A percentile compares a stretch with the other conserved stretches of the same genome.
These are phyloP conservation scores for Decapterus maruadsi DNA, from an alignment of 2,797 vertebrate species.

Conservation along the genomic window DNA sequence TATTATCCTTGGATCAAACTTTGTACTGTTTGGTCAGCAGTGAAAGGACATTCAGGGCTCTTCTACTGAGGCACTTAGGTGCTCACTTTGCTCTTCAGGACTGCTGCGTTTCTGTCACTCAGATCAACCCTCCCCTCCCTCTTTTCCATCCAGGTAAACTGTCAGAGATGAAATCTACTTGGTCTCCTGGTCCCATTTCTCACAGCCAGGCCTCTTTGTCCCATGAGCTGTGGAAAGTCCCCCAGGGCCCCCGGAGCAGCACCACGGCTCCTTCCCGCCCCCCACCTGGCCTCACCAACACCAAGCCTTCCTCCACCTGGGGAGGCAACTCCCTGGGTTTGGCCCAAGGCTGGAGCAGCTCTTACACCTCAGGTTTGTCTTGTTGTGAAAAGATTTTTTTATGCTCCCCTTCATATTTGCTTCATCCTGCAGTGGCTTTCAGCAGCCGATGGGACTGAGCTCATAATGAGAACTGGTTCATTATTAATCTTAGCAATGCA, in stretches of 20 bases:
- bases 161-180: constrained; percentile 97
- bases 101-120: constrained; percentile 5
- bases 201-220: constrained; percentile 96
- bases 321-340: constrained; percentile 92
- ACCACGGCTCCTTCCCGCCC: constrained; percentile 93
- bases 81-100: constrained; percentile 11
- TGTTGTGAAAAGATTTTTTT: background rate
- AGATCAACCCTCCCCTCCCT: constrained; percentile 6
- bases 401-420: background rate
- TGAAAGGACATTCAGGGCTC: background rate
- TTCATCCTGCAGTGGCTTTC: background rate
- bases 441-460: background rate
- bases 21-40: constrained; percentile 11
- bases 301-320: constrained; percentile 97
- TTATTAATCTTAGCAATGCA: background rate
- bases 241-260: constrained; percentile 89
- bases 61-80: background rate
- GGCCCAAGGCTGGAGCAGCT: constrained; percentile 94
- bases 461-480: background rate
- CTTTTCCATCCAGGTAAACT: constrained; percentile 89
- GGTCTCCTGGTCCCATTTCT: constrained; percentile 95
- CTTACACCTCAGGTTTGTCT: constrained; percentile 92
- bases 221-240: constrained; percentile 98
- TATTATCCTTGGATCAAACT: background rate
- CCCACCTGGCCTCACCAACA: constrained; percentile 94